Evolutionary conservation across 2,888 invertebrate species (phyloP), one percentile per base, ranked within the genome.

Genomic region (Andrena dorsata): DNA sequence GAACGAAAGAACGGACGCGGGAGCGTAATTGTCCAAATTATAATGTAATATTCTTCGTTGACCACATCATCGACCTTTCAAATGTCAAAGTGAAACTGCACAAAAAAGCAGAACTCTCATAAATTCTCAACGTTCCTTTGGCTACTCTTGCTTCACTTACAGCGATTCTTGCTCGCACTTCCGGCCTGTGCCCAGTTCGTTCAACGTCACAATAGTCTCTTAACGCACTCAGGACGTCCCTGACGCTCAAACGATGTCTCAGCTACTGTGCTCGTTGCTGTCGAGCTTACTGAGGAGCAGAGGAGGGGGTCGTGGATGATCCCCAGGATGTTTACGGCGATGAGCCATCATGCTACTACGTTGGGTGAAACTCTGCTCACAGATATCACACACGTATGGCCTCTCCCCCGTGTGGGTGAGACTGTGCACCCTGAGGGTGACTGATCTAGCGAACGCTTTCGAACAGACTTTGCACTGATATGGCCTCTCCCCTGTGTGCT

Each of bases 351-450:
- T 70, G 0, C 88, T 86, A 6, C 86, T 87, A 16, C 89, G 70
- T 71, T 89, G 90, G 1, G 90, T 90, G 32, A 91, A 92, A 49
- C 77, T 69, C 13, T 86, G 86, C 4, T 69, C 78, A 56, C 92
- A 91, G 1, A 91, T 51, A 47, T 92, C 91, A 65, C 92, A 92
- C 63, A 86, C 83, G 82, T 91, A 92, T 0, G 91, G 89, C 6
- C 89, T 84, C 3, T 88, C 80, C 0, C 86, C 89, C 0, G 89
- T 89, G 30, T 92, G 91, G 10, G 85, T 89, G 0, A 90, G 75
- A 0, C 87, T 80, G 64, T 91, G 92, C 77, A 88, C 86, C 51
- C 90, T 89, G 35, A 88, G 90, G 51, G 88, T 88, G 47, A 82
- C 86, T 5, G 76, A 83, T 3, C 85, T 86, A 4, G 74, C 47